phyloP scores from a whole-genome alignment of 1,140 invertebrate genomes.

The Trichonephila inaurata region DNA sequence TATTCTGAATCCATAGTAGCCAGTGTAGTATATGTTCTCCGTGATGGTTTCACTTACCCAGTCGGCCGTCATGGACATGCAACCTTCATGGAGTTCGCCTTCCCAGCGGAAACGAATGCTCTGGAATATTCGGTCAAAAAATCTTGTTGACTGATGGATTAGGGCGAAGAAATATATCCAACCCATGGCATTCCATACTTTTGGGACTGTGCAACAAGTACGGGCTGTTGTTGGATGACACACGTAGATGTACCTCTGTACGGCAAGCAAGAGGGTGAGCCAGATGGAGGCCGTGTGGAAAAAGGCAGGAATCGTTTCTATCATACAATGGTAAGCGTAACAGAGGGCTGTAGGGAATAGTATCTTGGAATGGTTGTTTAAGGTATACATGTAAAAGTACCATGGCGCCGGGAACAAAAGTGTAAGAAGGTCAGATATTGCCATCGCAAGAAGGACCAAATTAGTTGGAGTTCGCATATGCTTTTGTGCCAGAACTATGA shows the following conservation, averaged over 20 bases:
- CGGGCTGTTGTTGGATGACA: conserved; percentile 92
- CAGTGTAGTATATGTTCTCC: conserved; percentile 88
- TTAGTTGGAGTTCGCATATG: conserved; percentile 88
- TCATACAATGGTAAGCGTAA: conserved; percentile 87
- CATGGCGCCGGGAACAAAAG: conserved; percentile 92
- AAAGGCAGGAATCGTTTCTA: conserved; percentile 89
- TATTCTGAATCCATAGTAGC: conserved; percentile 92
- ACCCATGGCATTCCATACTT: conserved; percentile 88
- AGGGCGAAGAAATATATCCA: conserved; percentile 88
- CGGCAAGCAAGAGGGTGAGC: conserved; percentile 91
- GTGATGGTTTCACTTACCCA: conserved; percentile 86
- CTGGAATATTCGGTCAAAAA: conserved; percentile 86
- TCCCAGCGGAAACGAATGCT: conserved; percentile 85
- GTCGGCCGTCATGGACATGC: conserved; percentile 80
- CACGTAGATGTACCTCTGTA: conserved; percentile 95
- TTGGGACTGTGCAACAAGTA: conserved; percentile 92
- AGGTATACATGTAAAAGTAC: conserved; percentile 91
- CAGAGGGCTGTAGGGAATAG: conserved; percentile 87
- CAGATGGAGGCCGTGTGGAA: conserved; percentile 96
- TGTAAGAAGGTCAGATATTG: conserved; percentile 95
- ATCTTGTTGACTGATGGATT: conserved; percentile 89
- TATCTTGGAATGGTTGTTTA: conserved; percentile 91
- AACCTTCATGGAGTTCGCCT: conserved; percentile 80
- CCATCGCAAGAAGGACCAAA: conserved; percentile 89
- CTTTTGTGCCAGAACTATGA: conserved; percentile 85